Evolutionary conservation across 1,140 invertebrate genomes (phyloP), one percentile per base, ranked within the genome.

Genomic region (Dendrolimus punctatus): DNA sequence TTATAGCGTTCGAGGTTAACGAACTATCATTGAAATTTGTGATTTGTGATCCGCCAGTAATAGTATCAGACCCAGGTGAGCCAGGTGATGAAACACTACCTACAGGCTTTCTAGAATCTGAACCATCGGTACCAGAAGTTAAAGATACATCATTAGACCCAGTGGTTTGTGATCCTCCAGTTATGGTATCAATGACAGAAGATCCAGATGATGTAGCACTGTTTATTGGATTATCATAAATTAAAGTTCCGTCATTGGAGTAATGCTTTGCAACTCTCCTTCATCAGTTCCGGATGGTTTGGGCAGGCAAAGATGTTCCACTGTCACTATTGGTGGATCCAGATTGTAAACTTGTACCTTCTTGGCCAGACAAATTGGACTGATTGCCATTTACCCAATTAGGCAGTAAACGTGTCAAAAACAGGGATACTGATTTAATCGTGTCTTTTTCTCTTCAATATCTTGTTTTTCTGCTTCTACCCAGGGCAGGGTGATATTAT

Each of bases 361-460:
- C 6, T 23, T 23, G 23, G 1, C 23, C 23, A 3, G 23, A 23
- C 23, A 23, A 23, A 23, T 23, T 23, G 3, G 23, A 23, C 40
- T 69, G 55, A 6, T 39, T 49, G 43, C 55, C 66, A 46, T 57
- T 56, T 43, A 70, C 53, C 80, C 74, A 79, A 51, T 59, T 72
- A 6, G 77, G 60, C 8, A 77, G 55, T 4, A 79, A 49, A 59
- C 62, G 72, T 6, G 71, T 63, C 47, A 84, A 60, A 53, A 73
- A 78, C 53, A 77, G 58, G 37, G 50, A 58, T 51, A 77, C 58
- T 8, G 66, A 57, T 55, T 76, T 61, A 6, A 85, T 56, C 43
- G 76, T 7, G 58, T 69, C 60, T 42, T 76, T 44, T 75, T 72
- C 57, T 76, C 68, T 52, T 76, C 62, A 10, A 81, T 52, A 38